These are phyloP conservation scores for Leucoma salicis DNA, from an alignment of 2,888 invertebrate genomes.

Conservation along the genomic window DNA sequence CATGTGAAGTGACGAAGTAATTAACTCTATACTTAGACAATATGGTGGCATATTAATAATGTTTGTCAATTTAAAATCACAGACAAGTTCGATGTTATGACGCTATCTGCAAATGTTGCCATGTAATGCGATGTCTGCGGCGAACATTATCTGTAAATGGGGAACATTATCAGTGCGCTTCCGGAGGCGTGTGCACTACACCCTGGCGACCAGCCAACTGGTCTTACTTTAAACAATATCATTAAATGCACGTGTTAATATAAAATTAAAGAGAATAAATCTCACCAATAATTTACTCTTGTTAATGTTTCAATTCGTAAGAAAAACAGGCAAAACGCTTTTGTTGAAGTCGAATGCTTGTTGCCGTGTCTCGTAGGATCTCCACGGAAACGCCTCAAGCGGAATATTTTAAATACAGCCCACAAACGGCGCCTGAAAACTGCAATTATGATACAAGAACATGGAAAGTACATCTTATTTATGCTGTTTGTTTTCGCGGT, in stretches of 20 bases:
- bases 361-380: conserved; percentile 16
- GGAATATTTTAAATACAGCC: conserved; percentile 12
- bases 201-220: conserved; percentile 65
- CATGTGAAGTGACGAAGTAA: conserved; percentile 15
- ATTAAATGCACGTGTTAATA: conserved; percentile 61
- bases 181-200: conserved; percentile 58
- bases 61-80: conserved; percentile 9
- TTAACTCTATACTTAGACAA: conserved; percentile 14
- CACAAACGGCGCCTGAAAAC: conserved; percentile 1
- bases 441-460: conserved; percentile 30
- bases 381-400: neutral
- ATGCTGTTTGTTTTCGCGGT: conserved; percentile 26
- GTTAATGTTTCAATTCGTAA: conserved; percentile 42
- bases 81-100: neutral
- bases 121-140: conserved; percentile 3
- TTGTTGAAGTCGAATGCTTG: conserved; percentile 17
- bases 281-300: conserved; percentile 46
- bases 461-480: conserved; percentile 36
- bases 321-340: conserved; percentile 42
- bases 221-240: conserved; percentile 51
- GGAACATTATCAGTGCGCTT: conserved; percentile 47
- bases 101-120: conserved; percentile 7
- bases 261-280: too few species aligned
- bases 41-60: conserved; percentile 11
- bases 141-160: conserved; percentile 42